A percentile compares a stretch with the other conserved stretches of the same genome.
phyloP scores from a whole-genome alignment of 2,888 invertebrate species.

The Eilema depressum region DNA sequence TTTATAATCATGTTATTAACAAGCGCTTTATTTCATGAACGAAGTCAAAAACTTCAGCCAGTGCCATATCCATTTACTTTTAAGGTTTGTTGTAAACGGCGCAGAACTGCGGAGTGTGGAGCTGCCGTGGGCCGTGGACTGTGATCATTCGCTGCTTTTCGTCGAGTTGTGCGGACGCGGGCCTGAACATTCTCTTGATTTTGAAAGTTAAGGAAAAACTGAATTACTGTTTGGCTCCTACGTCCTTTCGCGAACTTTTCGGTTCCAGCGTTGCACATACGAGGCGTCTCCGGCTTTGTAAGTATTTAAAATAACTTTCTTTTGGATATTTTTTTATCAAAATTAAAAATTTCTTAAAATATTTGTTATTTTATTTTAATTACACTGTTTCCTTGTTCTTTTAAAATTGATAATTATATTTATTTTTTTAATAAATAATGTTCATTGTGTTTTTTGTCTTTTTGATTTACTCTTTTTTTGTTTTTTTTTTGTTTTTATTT shows the following conservation, averaged over 20 bases:
- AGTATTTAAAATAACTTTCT: not conserved
- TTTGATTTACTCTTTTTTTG: too few species aligned
- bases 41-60: too few species aligned
- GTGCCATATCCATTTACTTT: not conserved
- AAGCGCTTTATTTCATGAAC: too few species aligned
- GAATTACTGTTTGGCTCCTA: not conserved
- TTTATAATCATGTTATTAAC: too few species aligned
- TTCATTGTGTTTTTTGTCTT: too few species aligned
- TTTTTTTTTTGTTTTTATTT: too few species aligned
- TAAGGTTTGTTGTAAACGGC: not conserved
- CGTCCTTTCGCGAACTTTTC: conserved; percentile 6
- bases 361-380: not conserved
- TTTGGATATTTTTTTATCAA: not conserved
- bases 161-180: conserved; percentile 4
- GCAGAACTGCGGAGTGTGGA: not conserved
- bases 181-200: not conserved
- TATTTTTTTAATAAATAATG: not conserved
- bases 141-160: conserved; percentile 1
- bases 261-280: not conserved
- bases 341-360: not conserved
- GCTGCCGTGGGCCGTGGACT: too few species aligned
- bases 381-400: not conserved
- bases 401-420: not conserved
- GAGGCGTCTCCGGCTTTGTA: not conserved
- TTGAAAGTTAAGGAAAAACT: not conserved